These are phyloP conservation scores for Dryadula phaetusa DNA, from an alignment of 2,888 invertebrate species.

Conservation along the genomic window DNA sequence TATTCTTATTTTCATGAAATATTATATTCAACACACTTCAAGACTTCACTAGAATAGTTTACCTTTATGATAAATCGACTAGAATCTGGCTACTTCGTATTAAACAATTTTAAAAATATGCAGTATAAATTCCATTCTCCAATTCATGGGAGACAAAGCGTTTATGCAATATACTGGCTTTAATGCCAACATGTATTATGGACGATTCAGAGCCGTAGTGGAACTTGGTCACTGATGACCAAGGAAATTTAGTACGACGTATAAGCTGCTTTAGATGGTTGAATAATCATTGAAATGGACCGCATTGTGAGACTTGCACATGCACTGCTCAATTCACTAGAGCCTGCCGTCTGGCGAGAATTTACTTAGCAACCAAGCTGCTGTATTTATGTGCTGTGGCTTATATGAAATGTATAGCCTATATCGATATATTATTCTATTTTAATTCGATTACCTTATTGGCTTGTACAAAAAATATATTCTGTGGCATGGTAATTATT, in stretches of 20 bases:
- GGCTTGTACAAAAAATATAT: not conserved
- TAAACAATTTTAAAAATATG: conserved; percentile 21
- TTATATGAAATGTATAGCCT: conserved; percentile 34
- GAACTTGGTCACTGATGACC: conserved; percentile 49
- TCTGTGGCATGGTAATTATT: not conserved
- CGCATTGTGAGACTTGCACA: conserved; percentile 54
- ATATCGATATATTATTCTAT: conserved; percentile 3
- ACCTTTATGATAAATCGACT: conserved; percentile 19
- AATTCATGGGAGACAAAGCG: conserved; percentile 37
- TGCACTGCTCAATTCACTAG: conserved; percentile 55
- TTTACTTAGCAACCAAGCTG: conserved; percentile 49
- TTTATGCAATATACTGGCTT: conserved; percentile 39
- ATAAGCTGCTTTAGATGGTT: conserved; percentile 66
- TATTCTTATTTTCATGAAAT: conserved; percentile 5
- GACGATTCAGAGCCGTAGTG: conserved; percentile 45
- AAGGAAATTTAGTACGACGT: conserved; percentile 50
- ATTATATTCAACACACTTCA: not conserved
- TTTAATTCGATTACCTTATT: not conserved
- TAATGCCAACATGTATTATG: conserved; percentile 45
- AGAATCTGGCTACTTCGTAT: not conserved
- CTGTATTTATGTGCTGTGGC: conserved; percentile 34
- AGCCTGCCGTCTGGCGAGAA: conserved; percentile 49
- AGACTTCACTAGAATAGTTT: not conserved
- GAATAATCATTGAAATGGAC: conserved; percentile 63
- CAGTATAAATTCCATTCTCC: conserved; percentile 29